phyloP scores from a whole-genome alignment of 2,888 invertebrate species.

The Drosophila engyochracea region DNA sequence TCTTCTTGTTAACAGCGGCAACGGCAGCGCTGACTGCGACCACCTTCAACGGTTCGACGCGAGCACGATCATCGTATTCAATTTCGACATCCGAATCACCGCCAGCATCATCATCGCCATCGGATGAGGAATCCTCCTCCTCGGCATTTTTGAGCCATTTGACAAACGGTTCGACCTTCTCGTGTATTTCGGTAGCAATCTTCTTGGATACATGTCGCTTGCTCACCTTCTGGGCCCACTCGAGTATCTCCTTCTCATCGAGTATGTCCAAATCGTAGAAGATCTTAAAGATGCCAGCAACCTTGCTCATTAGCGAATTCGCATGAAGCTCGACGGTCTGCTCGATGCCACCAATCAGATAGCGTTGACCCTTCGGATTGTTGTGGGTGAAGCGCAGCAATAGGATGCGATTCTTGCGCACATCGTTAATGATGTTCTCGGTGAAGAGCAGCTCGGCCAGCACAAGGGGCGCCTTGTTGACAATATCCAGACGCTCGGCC shows the following conservation, averaged over 20 bases:
- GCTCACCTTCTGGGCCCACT: slow-evolving; percentile 97
- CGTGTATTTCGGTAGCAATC: slow-evolving; percentile 95
- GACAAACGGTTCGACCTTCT: slow-evolving; percentile 96
- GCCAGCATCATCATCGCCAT: slow-evolving; percentile 87
- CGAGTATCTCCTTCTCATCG: slow-evolving; percentile 96
- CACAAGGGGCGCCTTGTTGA: slow-evolving; percentile 96
- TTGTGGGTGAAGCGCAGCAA: slow-evolving; percentile 93
- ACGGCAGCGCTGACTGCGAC: slow-evolving; percentile 86
- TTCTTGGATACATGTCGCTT: slow-evolving; percentile 98
- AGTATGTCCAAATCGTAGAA: slow-evolving; percentile 98
- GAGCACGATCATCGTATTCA: slow-evolving; percentile 95
- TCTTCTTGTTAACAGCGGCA: slow-evolving; percentile 83
- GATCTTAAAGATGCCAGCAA: slow-evolving; percentile 94
- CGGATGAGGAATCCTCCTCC: slow-evolving; percentile 94
- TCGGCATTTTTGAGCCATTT: slow-evolving; percentile 99
- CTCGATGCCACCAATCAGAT: slow-evolving; percentile 97
- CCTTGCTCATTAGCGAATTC: slow-evolving; percentile 93
- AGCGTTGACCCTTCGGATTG: slow-evolving; percentile 94
- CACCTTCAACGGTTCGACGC: slow-evolving; percentile 90
- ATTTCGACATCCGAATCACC: slow-evolving; percentile 89
- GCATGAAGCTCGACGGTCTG: slow-evolving; percentile 94
- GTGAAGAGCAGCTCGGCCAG: slow-evolving; percentile 96
- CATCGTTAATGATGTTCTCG: slow-evolving; percentile 89
- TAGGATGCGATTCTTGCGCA: slow-evolving; percentile 91
- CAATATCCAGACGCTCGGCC: slow-evolving; percentile 96